Evolutionary conservation across 1,140 invertebrate species (phyloP).

Genomic region (Sogatella furcifera): DNA sequence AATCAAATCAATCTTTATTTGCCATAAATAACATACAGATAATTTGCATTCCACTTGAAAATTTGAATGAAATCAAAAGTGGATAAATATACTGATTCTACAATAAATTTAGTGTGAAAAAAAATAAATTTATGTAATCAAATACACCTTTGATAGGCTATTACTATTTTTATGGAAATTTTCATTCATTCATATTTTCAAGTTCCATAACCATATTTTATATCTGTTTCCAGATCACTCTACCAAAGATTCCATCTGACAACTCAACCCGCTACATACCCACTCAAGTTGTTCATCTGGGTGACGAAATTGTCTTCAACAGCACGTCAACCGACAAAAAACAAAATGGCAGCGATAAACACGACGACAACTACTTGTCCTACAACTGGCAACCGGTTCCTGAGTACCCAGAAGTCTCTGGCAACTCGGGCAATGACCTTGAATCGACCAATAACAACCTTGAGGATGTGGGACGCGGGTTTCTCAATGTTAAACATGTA

Average conservation of each 20-base stretch:
- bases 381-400: conserved; percentile 19
- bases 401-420: conserved; percentile 11
- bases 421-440: conserved; percentile 8
- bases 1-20: no score
- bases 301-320: conserved; percentile 18
- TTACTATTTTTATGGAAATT: no score
- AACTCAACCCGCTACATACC: conserved; percentile 8
- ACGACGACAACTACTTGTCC: conserved; percentile 18
- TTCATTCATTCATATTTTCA: neutral
- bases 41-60: no score
- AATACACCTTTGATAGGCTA: no score
- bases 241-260: neutral
- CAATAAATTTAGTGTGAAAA: no score
- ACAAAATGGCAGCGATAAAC: neutral
- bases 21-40: no score
- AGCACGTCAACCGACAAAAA: neutral
- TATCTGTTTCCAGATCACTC: neutral
- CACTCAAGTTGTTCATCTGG: conserved; percentile 30
- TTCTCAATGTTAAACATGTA: neutral
- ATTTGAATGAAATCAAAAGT: no score
- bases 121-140: no score
- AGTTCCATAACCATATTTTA: neutral
- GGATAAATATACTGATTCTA: no score
- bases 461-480: neutral
- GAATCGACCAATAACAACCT: neutral